Conservation (phyloP, 2,888 invertebrate species). For the Cyrtodaria siliqua region DNA sequence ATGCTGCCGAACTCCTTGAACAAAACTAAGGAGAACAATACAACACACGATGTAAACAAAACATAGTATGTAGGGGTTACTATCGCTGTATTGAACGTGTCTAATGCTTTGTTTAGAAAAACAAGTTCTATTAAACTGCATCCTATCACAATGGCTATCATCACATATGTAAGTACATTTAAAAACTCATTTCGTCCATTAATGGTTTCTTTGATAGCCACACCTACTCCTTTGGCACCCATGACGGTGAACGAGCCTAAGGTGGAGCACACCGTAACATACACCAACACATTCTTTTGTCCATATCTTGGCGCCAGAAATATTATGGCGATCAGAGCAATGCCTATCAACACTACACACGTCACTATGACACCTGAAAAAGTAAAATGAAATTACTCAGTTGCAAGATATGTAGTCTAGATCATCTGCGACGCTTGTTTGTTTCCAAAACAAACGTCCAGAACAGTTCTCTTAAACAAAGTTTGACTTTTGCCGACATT, state of each 20-base stretch:
- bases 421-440: too few species aligned
- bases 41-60: slow-evolving; percentile 97
- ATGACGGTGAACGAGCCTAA: slow-evolving; percentile 98
- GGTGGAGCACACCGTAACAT: slow-evolving; percentile 95
- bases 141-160: slow-evolving; percentile 90
- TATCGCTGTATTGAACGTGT: slow-evolving; percentile 97
- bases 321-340: slow-evolving; percentile 89
- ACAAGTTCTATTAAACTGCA: slow-evolving; percentile 98
- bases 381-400: not conserved
- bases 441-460: too few species aligned
- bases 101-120: slow-evolving; percentile 96
- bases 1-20: slow-evolving; percentile 96
- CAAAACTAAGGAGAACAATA: slow-evolving; percentile 95
- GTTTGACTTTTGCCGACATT: too few species aligned
- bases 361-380: slow-evolving; percentile 64
- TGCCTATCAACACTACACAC: slow-evolving; percentile 86
- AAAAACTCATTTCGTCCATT: slow-evolving; percentile 89
- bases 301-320: slow-evolving; percentile 94
- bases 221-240: slow-evolving; percentile 96
- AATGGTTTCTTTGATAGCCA: slow-evolving; percentile 93
- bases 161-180: slow-evolving; percentile 93
- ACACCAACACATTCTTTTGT: slow-evolving; percentile 93
- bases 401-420: too few species aligned
- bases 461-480: too few species aligned
- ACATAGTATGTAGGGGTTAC: slow-evolving; percentile 99